Evolutionary conservation across 2,888 invertebrate species (phyloP).

Genomic region (Alentia gelatinosa): DNA sequence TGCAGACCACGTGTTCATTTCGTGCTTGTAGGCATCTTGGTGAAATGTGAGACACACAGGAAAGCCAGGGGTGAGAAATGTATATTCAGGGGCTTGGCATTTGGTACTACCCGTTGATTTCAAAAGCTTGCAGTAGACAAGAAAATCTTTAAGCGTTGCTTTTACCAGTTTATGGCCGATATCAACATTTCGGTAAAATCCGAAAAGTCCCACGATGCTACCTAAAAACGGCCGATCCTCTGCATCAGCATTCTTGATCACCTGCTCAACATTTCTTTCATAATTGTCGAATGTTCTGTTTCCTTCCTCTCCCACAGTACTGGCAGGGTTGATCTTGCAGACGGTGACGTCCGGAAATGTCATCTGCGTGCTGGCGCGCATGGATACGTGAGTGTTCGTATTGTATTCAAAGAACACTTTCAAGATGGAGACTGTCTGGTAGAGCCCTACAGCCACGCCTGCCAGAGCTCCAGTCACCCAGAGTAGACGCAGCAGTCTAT

Average conservation of each 20-base stretch:
- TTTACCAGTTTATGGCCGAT: not conserved
- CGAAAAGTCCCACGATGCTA: not conserved
- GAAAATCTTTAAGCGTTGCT: not conserved
- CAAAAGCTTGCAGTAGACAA: slow-evolving; percentile 12
- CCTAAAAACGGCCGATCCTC: not conserved
- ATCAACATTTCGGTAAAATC: not conserved
- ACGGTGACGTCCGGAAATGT: slow-evolving; percentile 37
- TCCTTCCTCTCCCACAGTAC: not conserved
- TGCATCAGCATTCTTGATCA: not conserved
- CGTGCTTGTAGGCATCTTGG: not conserved
- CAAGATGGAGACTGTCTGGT: not conserved
- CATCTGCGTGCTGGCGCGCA: not conserved
- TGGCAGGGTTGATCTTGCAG: slow-evolving; percentile 28
- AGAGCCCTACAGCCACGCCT: not conserved
- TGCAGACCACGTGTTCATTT: not conserved
- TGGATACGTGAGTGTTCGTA: not conserved
- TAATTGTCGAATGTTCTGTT: not conserved
- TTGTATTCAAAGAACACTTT: slow-evolving; percentile 10
- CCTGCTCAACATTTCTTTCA: not conserved
- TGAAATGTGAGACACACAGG: not conserved
- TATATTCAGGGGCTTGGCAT: not conserved
- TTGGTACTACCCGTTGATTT: not conserved
- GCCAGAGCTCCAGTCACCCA: not conserved
- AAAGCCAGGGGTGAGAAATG: not conserved
- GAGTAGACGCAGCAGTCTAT: not conserved